Percentiles rank a stretch among this genome's conserved stretches.
phyloP scores from a whole-genome alignment of 2,888 invertebrate species.

The Drosophila helvetica region DNA sequence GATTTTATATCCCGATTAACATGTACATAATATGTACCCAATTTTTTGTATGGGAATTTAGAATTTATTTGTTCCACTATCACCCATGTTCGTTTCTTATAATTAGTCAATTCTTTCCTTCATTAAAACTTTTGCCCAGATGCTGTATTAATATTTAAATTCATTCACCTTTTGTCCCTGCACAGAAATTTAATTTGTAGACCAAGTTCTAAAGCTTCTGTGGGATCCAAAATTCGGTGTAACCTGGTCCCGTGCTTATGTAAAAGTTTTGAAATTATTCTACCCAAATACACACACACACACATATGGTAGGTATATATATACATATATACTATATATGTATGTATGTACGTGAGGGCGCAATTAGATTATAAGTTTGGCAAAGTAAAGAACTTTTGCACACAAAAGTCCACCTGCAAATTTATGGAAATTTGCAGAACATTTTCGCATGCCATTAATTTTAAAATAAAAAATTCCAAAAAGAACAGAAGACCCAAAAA shows the following conservation, averaged over 20 bases:
- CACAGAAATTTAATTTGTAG: constrained; percentile 71
- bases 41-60: too few relatives aligned
- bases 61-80: too few relatives aligned
- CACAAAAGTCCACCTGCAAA: constrained; percentile 80
- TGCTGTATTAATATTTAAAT: constrained; percentile 54
- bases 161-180: constrained; percentile 64
- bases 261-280: constrained; percentile 54
- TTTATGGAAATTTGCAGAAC: constrained; percentile 79
- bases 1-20: too few relatives aligned
- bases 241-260: constrained; percentile 47
- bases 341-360: constrained; percentile 58
- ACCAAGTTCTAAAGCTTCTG: constrained; percentile 59
- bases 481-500: constrained; percentile 18
- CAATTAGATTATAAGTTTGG: constrained; percentile 77
- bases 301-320: not conserved
- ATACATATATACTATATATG: not conserved
- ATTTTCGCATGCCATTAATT: constrained; percentile 79
- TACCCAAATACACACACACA: not conserved
- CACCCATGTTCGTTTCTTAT: not conserved
- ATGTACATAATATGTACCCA: too few relatives aligned
- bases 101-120: constrained; percentile 5
- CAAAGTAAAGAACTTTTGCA: constrained; percentile 77
- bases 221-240: constrained; percentile 63
- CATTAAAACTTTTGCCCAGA: constrained; percentile 64
- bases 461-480: constrained; percentile 54